phyloP scores from a whole-genome alignment of 2,888 invertebrate genomes.

The Torymus tubicola region DNA sequence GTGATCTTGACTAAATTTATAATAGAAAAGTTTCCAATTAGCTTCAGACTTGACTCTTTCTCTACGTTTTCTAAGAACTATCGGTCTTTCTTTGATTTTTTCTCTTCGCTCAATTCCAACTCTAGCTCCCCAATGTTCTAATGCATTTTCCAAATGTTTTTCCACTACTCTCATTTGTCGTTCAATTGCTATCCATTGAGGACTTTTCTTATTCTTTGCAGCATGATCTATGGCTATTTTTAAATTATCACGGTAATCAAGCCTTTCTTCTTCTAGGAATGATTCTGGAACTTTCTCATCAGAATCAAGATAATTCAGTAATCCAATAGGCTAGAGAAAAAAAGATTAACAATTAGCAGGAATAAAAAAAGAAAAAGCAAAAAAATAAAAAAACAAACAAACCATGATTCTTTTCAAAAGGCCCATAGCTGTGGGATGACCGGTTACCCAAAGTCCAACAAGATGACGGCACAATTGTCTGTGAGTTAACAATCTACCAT shows the following conservation, averaged over 20 bases:
- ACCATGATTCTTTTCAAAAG: conserved; percentile 93
- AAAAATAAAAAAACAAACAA: conserved; percentile 16
- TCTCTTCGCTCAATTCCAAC: conserved; percentile 81
- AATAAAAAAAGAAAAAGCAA: conserved; percentile 2
- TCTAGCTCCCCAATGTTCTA: conserved; percentile 85
- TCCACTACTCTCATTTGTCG: conserved; percentile 87
- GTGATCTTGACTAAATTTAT: conserved; percentile 95
- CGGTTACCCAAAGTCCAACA: conserved; percentile 96
- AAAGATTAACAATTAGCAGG: not conserved
- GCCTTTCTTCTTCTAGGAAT: conserved; percentile 83
- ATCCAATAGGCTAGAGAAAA: conserved; percentile 88
- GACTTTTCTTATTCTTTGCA: conserved; percentile 82
- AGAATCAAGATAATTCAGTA: conserved; percentile 92
- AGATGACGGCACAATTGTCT: conserved; percentile 95
- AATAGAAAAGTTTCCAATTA: conserved; percentile 96
- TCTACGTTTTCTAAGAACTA: conserved; percentile 92
- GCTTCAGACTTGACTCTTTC: conserved; percentile 91
- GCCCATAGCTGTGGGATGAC: conserved; percentile 93
- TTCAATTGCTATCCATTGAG: conserved; percentile 85
- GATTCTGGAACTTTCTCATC: conserved; percentile 88
- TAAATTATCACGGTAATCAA: conserved; percentile 93
- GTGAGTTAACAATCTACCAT: conserved; percentile 89
- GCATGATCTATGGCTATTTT: conserved; percentile 92
- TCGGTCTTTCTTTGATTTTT: conserved; percentile 87
- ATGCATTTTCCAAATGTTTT: conserved; percentile 86